Base-by-base conservation (phyloP, 2,888 invertebrate species). In the Acleris sparsana region DNA sequence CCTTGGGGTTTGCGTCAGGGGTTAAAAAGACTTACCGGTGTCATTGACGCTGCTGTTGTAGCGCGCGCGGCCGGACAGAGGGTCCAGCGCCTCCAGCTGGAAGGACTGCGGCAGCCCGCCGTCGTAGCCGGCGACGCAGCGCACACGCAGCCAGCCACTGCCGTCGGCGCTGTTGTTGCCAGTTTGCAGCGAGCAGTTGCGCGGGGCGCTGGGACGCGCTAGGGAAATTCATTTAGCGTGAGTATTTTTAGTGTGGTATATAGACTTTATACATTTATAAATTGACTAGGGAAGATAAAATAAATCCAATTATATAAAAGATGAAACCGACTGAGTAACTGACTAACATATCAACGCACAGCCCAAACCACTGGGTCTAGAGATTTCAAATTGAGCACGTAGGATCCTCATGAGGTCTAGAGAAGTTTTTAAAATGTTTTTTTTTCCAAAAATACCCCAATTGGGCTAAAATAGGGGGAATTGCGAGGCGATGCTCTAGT, bases 81-180 rank as follows among this genome's bases (percentile, higher is more conserved):
- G 95, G 76, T 97, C 97, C 76, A 96, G 94, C 0, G 97, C 97
- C 84, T 97, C 97, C 67, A 98, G 88, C 61, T 96, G 92, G 87
- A 97, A 97, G 70, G 95, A 95, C 85, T 98, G 98, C 51, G 96
- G 96, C 67, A 98, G 93, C 0, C 98, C 98, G 1, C 98, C 97
- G 80, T 98, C 97, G 84, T 97, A 97, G 53, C 97, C 98, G 0
- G 96, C 94, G 67, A 96, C 95, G 85, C 98, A 98, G 76, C 97
- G 96, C 67, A 98, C 95, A 78, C 96, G 96, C 79, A 98, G 88
- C 92, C 93, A 88, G 52, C 75, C 79, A 16, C 76, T 73, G 5
- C 84, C 84, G 74, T 93, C 93, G 72, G 89, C 83, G 79, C 92
- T 87, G 80, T 92, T 83, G 74, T 89, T 89, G 59, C 93, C 87